Evolutionary conservation across 2,797 vertebrate genomes (phyloP), one percentile per base, ranked within the genome.

Genomic region (Propithecus perrieri): DNA sequence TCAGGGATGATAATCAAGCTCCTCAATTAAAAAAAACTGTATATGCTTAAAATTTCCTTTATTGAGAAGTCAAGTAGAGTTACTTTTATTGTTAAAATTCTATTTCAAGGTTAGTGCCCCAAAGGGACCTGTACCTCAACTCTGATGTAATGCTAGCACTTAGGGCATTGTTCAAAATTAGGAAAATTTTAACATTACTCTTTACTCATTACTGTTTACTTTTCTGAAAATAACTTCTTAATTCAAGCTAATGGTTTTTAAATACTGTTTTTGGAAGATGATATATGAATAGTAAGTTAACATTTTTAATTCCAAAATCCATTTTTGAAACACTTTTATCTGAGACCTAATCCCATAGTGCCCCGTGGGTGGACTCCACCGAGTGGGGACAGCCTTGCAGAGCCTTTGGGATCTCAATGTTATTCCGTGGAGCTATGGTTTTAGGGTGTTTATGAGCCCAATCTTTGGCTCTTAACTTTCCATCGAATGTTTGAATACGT

Each of bases 151-250:
- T 53, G 41, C 78, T 89, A 50, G 11, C 43, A 10, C 9, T 74
- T 83, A 35, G 28, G 14, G 75, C 26, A 71, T 38, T 71, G 15
- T 94, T 85, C 30, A 87, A 84, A 95, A 80, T 43, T 48, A 48
- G 57, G 33, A 71, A 94, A 67, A 79, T n/a, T 33, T 38, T 84
- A 74, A 3, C 67, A 28, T 48, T 85, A 75, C 30, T 59, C 22
- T 83, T 53, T 57, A 43, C 33, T 61, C 33, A 91, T 69, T 94
- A 72, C 80, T 63, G 86, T 90, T 87, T 95, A 61, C 48, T 84
- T 90, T 75, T 91, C 83, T 85, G 79, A 88, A 96, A 90, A 85
- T 80, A 79, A 53, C 18, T 55, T 38, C 1, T 71, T 61, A 67
- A 57, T 88, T 88, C 41, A 91, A 30, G 55, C 26, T 79, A 26